Base-by-base conservation (phyloP, 2,888 invertebrate species). In the Spicauda simplicius region DNA sequence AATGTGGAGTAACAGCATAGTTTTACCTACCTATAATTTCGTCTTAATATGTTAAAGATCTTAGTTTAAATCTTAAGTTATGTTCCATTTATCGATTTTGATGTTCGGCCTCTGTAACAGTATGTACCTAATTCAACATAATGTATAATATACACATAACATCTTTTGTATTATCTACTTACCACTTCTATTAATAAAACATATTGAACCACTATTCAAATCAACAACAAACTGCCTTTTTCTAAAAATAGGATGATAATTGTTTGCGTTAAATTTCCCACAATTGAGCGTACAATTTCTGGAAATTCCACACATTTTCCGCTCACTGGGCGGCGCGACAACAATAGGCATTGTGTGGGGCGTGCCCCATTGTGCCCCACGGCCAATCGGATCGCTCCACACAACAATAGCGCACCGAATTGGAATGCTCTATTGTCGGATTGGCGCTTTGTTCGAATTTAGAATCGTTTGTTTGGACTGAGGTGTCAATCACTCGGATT, bases 371-470 rank as follows among this genome's bases (percentile, higher is more conserved):
- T 93, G 92, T 91, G 78, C 80, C 82, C 77, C 76, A 77, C 85
- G 75, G 75, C 92, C 92, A 93, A 93, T 91, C 83, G 80, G 79
- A 75, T 77, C 77, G 78, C 78, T 53, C 77, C 75, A 75, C 82
- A 84, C 85, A 90, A 93, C 92, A 93, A 93, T 93, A 92, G 90
- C 90, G 82, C 86, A 84, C 89, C 90, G 90, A 90, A 91, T 90
- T 88, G 91, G 87, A 88, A 88, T 86, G 84, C 75, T 87, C 91
- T 91, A 92, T 92, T 91, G 92, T 91, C 77, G 83, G 85, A 84
- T 86, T 84, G 85, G 85, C 83, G 82, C 72, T 69, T 69, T 73
- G 81, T 82, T 74, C 77, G 80, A 80, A 79, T 79, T 80, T 83
- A 76, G 72, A 73, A 78, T 74, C 73, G 76, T 54, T 65, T 54